Percentiles rank a stretch among this genome's conserved stretches.
Evolutionary conservation across 2,797 vertebrate genomes (phyloP).

Genomic region (Triplophysa bombifrons): DNA sequence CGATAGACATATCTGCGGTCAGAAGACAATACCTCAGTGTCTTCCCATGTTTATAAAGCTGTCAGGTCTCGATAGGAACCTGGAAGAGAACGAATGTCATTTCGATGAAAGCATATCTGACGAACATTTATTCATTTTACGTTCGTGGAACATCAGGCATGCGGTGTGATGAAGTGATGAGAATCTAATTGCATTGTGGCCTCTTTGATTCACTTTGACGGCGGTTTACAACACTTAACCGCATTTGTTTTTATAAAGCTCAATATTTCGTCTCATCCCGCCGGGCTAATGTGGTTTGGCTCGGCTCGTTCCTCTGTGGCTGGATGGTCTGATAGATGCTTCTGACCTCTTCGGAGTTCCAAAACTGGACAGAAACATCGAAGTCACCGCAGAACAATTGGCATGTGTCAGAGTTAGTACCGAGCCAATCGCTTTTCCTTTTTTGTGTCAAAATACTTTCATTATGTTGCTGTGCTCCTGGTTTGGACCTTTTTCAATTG

Average conservation of each 20-base stretch:
- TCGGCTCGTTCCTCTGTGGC: not conserved
- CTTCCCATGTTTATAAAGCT: not conserved
- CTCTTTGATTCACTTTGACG: constrained; percentile 15
- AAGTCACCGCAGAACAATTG: constrained; percentile 47
- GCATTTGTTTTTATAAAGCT: constrained; percentile 28
- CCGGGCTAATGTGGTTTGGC: constrained; percentile 28
- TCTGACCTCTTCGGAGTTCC: constrained; percentile 12
- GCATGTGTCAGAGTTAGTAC: constrained; percentile 48
- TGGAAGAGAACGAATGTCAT: not conserved
- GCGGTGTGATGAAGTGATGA: constrained; percentile 24
- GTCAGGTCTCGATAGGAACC: not conserved
- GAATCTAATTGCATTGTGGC: constrained; percentile 42
- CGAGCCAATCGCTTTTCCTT: constrained; percentile 58
- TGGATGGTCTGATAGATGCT: constrained; percentile 15
- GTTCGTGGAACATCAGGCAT: constrained; percentile 22
- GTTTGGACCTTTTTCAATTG: constrained; percentile 62
- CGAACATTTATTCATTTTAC: not conserved
- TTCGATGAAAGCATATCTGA: not conserved
- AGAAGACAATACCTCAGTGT: constrained; percentile 10
- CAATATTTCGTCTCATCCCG: constrained; percentile 11
- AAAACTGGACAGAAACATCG: not conserved
- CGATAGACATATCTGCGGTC: constrained; percentile 40
- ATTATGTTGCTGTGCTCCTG: constrained; percentile 56
- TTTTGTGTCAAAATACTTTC: constrained; percentile 53
- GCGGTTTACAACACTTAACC: not conserved